Evolutionary conservation across 2,888 invertebrate species (phyloP), one percentile per base, ranked within the genome.

Genomic region (Zygaena filipendulae): DNA sequence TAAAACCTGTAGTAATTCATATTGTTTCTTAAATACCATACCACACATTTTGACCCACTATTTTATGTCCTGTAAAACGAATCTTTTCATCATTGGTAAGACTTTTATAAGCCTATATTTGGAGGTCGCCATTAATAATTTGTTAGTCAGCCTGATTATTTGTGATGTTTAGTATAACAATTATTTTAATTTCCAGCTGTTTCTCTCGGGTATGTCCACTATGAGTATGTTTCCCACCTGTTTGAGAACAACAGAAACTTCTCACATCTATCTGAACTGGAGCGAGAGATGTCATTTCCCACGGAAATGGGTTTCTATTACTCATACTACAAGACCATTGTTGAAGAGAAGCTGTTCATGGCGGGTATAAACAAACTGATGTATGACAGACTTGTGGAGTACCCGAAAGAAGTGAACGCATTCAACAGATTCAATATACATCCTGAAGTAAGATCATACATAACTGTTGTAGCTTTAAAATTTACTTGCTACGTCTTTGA

Each of bases 231-330:
- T 0, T 81, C 85, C 1, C 69, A 70, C 3, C 75, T 95, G 42
- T 94, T 92, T 60, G 95, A 95, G 70, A 90, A 88, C 58, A 88
- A 91, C 56, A 82, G 87, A 4, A 90, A 92, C 62, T 94, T 95
- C 71, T 89, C 90, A 0, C 88, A 91, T 53, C 72, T 95, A 25
- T 91, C 92, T 0, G 87, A 88, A 23, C 59, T 91, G 51, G 94
- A 95, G 52, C 74, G 94, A 23, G 95, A 95, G 70, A 88, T 95
- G 82, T 84, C 91, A 4, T 84, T 95, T 29, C 79, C 91, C 2
- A 90, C 92, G 2, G 95, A 95, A 70, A 91, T 92, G 88, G 94
- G 93, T 0, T 84, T 95, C 47, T 95, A 95, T 56, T 95, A 91
- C 59, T 92, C 90, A 0, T 95, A 91, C 59, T 95, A 88, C 63